Evolutionary conservation across 2,888 invertebrate genomes (phyloP).

Genomic region (Drosophila yooni): DNA sequence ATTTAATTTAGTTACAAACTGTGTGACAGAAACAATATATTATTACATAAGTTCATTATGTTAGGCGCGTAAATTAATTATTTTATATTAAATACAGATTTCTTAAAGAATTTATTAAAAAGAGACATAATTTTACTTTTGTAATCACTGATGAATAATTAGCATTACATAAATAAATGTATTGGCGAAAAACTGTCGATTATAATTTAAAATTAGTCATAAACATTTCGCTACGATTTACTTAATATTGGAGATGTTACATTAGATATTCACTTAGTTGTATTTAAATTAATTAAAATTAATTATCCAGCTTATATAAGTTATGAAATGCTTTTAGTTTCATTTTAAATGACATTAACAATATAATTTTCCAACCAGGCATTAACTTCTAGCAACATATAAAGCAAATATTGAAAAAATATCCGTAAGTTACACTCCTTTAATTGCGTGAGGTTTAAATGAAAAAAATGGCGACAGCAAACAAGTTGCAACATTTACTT

Average conservation of each 20-base stretch:
- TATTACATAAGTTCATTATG: background rate
- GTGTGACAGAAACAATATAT: background rate
- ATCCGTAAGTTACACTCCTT: background rate
- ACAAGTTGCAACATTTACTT: slow-evolving; percentile 36
- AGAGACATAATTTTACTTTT: background rate
- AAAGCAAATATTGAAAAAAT: background rate
- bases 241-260: too few relatives aligned
- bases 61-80: background rate
- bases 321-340: background rate
- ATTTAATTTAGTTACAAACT: background rate
- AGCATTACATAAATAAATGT: background rate
- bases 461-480: slow-evolving; percentile 1
- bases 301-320: background rate
- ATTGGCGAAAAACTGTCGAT: background rate
- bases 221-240: too few relatives aligned
- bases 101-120: background rate
- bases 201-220: background rate
- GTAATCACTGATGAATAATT: background rate
- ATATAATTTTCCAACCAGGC: background rate
- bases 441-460: background rate
- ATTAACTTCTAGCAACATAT: background rate
- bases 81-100: background rate
- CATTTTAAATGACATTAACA: background rate
- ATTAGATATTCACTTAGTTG: too few relatives aligned
- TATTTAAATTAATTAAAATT: background rate